A percentile compares a stretch with the other conserved stretches of the same genome.
Evolutionary conservation across 2,113 vertebrate genomes (phyloP).

Genomic region (Pelvicachromis taeniatus): DNA sequence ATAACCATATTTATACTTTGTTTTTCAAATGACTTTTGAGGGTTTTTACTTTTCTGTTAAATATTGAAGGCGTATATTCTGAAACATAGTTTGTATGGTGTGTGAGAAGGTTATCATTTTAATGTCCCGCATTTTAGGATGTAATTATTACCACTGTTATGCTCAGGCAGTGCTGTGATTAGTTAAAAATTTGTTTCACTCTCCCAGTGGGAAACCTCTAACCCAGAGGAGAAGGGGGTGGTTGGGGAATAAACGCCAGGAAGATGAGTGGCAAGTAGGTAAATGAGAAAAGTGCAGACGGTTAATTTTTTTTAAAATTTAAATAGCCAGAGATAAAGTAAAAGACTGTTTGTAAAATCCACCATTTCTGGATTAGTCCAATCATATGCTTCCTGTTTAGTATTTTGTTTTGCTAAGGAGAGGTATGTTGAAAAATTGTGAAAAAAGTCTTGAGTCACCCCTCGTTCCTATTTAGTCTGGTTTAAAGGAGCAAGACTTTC

Average conservation of each 20-base stretch:
- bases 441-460: not conserved
- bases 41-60: not conserved
- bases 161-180: slow-evolving; percentile 33
- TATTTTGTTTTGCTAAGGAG: not conserved
- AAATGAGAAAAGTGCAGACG: slow-evolving; percentile 38
- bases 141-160: slow-evolving; percentile 38
- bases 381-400: not conserved
- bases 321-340: slow-evolving; percentile 32
- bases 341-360: slow-evolving; percentile 11
- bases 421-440: not conserved
- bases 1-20: not conserved
- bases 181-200: slow-evolving; percentile 40
- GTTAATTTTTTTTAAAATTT: slow-evolving; percentile 22
- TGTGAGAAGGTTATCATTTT: slow-evolving; percentile 37
- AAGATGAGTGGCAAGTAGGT: not conserved
- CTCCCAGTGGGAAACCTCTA: slow-evolving; percentile 29
- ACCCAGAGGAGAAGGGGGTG: not conserved
- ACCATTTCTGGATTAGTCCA: not conserved
- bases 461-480: not conserved
- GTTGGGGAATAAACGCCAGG: not conserved
- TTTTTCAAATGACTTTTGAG: not conserved
- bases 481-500: not conserved
- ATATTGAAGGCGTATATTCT: not conserved
- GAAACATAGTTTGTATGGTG: not conserved
- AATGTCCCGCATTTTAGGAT: slow-evolving; percentile 24